phyloP scores from a whole-genome alignment of 2,888 invertebrate species.

The Serripes groenlandicus region DNA sequence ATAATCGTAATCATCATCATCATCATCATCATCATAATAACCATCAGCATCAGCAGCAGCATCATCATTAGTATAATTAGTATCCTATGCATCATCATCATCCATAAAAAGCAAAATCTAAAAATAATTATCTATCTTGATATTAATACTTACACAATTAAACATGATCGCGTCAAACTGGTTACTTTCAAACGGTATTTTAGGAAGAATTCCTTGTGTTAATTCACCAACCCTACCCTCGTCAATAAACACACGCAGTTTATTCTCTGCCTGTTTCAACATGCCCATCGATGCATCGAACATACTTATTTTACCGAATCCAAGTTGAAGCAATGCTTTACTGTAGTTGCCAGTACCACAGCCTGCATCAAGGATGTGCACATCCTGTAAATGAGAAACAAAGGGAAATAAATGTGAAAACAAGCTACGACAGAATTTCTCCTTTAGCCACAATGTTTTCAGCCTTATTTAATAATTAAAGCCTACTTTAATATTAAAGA shows the following conservation, averaged over 20 bases:
- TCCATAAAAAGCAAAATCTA: no score
- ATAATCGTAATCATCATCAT: no score
- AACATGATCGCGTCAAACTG: neutral
- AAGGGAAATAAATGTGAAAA: no score
- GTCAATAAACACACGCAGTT: neutral
- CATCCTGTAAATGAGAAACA: neutral
- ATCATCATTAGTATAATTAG: no score
- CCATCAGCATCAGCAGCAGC: no score
- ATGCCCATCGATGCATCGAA: neutral
- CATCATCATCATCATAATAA: no score
- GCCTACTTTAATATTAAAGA: no score
- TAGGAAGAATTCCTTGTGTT: neutral
- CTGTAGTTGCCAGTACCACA: conserved; percentile 1
- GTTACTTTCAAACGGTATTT: neutral
- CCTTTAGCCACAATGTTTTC: no score
- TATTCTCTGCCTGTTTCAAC: neutral
- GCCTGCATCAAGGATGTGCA: neutral
- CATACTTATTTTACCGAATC: neutral
- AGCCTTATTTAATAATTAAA: no score
- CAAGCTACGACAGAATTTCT: no score
- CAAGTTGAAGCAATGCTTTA: neutral
- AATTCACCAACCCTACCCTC: neutral
- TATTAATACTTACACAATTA: neutral
- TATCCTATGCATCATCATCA: no score
- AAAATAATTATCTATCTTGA: neutral